Evolutionary conservation across 2,797 vertebrate genomes (phyloP).

Genomic region (Tadarida brasiliensis): DNA sequence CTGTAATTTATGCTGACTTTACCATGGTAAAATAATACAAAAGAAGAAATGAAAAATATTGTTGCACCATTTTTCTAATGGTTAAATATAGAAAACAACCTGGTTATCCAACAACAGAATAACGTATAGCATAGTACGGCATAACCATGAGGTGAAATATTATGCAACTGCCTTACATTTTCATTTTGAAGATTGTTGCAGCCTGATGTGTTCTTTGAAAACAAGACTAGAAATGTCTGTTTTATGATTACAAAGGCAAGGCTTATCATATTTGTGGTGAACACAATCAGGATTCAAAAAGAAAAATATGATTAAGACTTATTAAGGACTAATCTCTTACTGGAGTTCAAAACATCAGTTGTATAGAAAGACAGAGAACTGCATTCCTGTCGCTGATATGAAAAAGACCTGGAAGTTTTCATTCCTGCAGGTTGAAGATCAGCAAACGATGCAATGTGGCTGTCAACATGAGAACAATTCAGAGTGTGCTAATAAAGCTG

Average conservation of each 20-base stretch:
- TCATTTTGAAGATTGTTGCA: slow-evolving; percentile 11
- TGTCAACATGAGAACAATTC: background rate
- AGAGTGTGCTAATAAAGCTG: background rate
- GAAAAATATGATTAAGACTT: background rate
- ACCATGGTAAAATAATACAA: slow-evolving; percentile 16
- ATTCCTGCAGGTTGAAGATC: slow-evolving; percentile 7
- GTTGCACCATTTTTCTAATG: background rate
- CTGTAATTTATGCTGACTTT: background rate
- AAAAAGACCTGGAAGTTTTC: slow-evolving; percentile 27
- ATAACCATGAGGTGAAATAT: background rate
- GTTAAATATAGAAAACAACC: slow-evolving; percentile 5
- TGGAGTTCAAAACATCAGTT: background rate
- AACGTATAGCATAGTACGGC: background rate
- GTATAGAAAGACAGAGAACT: background rate
- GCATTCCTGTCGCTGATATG: background rate
- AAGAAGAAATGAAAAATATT: slow-evolving; percentile 8
- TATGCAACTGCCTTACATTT: background rate
- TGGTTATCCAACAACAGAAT: background rate
- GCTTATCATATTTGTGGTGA: background rate
- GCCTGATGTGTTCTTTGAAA: slow-evolving; percentile 6
- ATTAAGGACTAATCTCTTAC: background rate
- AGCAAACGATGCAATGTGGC: background rate
- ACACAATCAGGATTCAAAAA: background rate
- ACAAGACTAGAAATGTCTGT: slow-evolving; percentile 28
- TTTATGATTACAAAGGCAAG: background rate